phyloP scores from a whole-genome alignment of 2,797 vertebrate species.

The Calcarius lapponicus region DNA sequence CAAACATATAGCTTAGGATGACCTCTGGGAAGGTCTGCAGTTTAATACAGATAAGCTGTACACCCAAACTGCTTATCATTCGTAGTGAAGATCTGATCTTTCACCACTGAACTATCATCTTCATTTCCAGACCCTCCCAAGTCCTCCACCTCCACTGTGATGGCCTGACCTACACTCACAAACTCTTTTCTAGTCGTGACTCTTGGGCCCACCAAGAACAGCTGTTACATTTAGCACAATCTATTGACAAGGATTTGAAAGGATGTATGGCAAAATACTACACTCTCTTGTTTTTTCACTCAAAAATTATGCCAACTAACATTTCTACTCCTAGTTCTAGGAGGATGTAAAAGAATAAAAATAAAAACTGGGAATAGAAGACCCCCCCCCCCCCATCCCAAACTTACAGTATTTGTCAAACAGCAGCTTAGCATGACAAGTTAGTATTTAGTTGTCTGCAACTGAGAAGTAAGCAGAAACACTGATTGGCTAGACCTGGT shows the following conservation, averaged over 20 bases:
- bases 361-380: background rate
- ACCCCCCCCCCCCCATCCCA: background rate
- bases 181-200: background rate
- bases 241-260: background rate
- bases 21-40: background rate
- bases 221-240: background rate
- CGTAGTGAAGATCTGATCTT: background rate
- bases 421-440: slow-evolving; percentile 5
- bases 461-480: slow-evolving; percentile 45
- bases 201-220: background rate
- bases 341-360: background rate
- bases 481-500: background rate
- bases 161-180: background rate
- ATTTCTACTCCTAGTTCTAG: background rate
- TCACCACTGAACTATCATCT: background rate
- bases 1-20: background rate
- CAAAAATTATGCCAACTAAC: background rate
- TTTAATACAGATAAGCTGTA: background rate
- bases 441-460: background rate
- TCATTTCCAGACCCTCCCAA: background rate
- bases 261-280: background rate
- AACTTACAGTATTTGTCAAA: background rate
- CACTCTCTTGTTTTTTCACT: background rate
- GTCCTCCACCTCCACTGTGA: background rate
- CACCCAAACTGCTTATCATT: background rate